Conservation (phyloP, 2,113 vertebrate genomes). For the Pygathrix nemaeus region DNA sequence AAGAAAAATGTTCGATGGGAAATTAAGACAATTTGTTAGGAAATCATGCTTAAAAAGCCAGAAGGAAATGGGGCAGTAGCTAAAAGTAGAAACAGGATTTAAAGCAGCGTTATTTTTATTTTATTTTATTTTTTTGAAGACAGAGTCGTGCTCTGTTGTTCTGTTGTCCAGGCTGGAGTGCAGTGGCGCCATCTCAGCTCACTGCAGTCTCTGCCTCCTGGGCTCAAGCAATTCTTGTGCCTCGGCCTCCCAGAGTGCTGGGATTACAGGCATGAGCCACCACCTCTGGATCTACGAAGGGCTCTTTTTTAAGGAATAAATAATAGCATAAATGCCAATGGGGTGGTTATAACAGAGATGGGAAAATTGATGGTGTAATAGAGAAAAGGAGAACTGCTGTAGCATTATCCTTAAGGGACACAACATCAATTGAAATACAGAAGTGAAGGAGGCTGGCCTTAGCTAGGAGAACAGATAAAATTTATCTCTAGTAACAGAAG, state of each 20-base stretch:
- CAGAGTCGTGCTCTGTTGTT: no score
- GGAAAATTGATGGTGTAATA: not conserved
- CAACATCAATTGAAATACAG: not conserved
- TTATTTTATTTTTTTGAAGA: no score
- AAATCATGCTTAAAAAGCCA: conserved; percentile 15
- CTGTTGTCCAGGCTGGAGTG: no score
- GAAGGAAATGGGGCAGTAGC: not conserved
- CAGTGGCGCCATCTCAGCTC: no score
- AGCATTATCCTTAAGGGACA: not conserved
- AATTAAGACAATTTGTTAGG: not conserved
- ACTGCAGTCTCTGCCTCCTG: no score
- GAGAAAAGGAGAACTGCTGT: not conserved
- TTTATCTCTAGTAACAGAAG: not conserved
- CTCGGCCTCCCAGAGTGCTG: no score
- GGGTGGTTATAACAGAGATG: not conserved
- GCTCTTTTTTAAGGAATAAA: conserved; percentile 11
- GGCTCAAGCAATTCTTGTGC: no score
- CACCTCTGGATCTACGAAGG: not conserved
- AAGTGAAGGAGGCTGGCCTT: not conserved
- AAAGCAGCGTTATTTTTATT: not conserved
- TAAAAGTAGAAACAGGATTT: not conserved
- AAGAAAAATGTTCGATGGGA: not conserved
- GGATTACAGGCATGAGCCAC: no score
- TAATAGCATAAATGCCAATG: not conserved
- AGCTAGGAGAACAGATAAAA: not conserved